Percentiles rank a stretch among this genome's conserved stretches.
Conservation (phyloP, 2,888 invertebrate genomes). For the Endotricha flammealis region DNA sequence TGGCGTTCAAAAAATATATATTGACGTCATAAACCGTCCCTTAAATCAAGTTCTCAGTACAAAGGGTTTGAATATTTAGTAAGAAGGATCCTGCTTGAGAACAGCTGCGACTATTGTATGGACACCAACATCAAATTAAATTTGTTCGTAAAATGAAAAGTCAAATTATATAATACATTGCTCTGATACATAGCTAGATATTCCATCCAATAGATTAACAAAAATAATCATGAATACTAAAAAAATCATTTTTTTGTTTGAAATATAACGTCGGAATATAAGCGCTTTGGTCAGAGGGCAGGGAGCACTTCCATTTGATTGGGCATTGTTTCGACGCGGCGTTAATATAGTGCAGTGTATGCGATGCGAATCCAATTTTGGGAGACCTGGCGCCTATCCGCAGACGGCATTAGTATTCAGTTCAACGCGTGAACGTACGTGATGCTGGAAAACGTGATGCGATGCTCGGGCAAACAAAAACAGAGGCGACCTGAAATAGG, state of each 20-base stretch:
- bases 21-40: too few species aligned
- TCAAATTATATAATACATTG: too few species aligned
- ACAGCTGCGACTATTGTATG: too few species aligned
- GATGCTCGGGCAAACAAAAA: slow-evolving; percentile 59
- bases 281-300: slow-evolving; percentile 7
- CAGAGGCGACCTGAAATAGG: slow-evolving; percentile 47
- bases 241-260: neutral
- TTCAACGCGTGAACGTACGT: slow-evolving; percentile 39
- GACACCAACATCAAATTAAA: too few species aligned
- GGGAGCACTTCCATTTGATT: slow-evolving; percentile 55
- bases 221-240: too few species aligned
- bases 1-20: too few species aligned
- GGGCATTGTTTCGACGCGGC: slow-evolving; percentile 57
- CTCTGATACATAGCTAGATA: too few species aligned
- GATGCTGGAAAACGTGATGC: slow-evolving; percentile 51
- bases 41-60: too few species aligned
- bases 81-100: too few species aligned
- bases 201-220: too few species aligned
- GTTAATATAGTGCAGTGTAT: slow-evolving; percentile 51
- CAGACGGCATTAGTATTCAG: slow-evolving; percentile 55
- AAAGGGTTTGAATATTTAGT: too few species aligned
- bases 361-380: slow-evolving; percentile 63
- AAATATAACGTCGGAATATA: slow-evolving; percentile 1
- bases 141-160: too few species aligned
- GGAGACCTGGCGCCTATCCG: slow-evolving; percentile 41